Evolutionary conservation across 2,888 invertebrate species (phyloP).

Genomic region (Sphaeridia pumilis): DNA sequence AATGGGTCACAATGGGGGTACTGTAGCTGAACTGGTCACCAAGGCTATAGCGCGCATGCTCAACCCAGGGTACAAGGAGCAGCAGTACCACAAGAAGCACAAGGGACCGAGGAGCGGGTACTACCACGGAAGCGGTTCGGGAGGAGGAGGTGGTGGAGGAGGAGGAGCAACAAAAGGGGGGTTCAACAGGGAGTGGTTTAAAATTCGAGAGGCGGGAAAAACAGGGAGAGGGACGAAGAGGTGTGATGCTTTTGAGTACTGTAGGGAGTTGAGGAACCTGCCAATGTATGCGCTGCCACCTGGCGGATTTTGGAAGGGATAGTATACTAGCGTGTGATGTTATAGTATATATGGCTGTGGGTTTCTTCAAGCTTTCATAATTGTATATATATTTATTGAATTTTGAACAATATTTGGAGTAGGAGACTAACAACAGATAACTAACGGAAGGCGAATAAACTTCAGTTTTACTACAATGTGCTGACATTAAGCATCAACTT

Average conservation of each 20-base stretch:
- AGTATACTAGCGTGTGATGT: not conserved
- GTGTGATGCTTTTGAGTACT: conserved; percentile 8
- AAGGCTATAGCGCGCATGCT: conserved; percentile 5
- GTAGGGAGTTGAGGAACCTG: conserved; percentile 1
- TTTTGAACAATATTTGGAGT: not conserved
- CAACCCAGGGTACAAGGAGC: not conserved
- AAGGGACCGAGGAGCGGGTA: too few relatives aligned
- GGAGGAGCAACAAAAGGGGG: not conserved
- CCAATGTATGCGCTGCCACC: conserved; percentile 9
- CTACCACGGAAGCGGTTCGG: too few relatives aligned
- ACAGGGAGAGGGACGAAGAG: not conserved
- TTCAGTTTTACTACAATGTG: too few relatives aligned
- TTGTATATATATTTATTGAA: not conserved
- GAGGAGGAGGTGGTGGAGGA: too few relatives aligned
- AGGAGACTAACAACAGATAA: not conserved
- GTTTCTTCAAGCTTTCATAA: not conserved
- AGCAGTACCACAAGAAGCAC: not conserved
- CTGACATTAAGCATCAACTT: too few relatives aligned
- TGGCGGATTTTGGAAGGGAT: not conserved
- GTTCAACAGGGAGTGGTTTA: not conserved
- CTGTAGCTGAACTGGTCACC: conserved; percentile 5
- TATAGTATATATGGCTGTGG: not conserved
- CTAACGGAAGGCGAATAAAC: too few relatives aligned
- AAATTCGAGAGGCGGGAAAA: conserved; percentile 6
- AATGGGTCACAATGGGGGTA: conserved; percentile 9